Evolutionary conservation across 1,140 invertebrate genomes (phyloP), one percentile per base, ranked within the genome.

Genomic region (Euwallacea fornicatus): DNA sequence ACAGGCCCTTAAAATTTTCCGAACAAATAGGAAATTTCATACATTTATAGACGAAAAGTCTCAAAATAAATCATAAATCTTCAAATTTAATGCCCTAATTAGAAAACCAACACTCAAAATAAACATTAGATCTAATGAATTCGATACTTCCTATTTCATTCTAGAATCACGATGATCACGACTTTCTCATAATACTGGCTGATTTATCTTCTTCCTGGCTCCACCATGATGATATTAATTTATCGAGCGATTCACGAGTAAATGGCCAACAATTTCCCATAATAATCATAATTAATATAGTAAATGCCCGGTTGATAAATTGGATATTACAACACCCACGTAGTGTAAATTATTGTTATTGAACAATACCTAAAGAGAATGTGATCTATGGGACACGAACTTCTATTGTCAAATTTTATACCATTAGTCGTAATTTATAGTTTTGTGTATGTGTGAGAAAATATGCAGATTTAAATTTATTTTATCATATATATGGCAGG

Each of bases 401-500:
- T 33, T 33, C 9, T 13, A 50, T 50, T 50, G 46, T 50, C 46
- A 50, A 50, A 50, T 6, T 2, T 33, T 33, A 33, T 33, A 33
- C 21, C 21, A 33, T 33, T 33, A 33, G 21, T 33, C 1, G 21
- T 33, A 33, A 33, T 33, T 33, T 33, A 33, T 33, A 33, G 21
- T 33, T 33, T 33, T 33, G 21, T 33, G 21, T 33, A 33, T 4
- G 21, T 33, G 21, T 33, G 21, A 33, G 21, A 33, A 33, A 33
- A 33, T 33, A 33, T 33, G 21, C 4, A 33, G 21, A 33, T 33
- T 33, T 33, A 2, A 33, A 33, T 33, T 33, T 33, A 33, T 33
- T 4, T 50, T 2, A 6, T 50, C 42, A 10, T 50, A 50, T 47
- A 33, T 43, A 4, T 79, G 76, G 16, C 74, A 79, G 78, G 75